These are phyloP conservation scores for Campaea margaritaria DNA, from an alignment of 2,888 invertebrate species.

Conservation along the genomic window DNA sequence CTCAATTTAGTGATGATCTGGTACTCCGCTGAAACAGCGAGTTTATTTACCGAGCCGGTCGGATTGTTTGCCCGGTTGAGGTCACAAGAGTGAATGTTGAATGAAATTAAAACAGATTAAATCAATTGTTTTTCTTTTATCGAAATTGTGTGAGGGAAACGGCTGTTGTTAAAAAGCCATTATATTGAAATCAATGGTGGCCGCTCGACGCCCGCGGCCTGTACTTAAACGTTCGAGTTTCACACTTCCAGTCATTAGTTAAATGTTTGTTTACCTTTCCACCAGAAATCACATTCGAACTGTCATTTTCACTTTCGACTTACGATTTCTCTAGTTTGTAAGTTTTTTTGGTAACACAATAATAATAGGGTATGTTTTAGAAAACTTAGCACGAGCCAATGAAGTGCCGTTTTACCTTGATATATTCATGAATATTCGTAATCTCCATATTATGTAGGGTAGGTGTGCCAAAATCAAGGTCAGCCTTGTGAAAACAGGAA, in stretches of 20 bases:
- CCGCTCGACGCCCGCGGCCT: constrained; percentile 7
- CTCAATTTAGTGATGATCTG: constrained; percentile 13
- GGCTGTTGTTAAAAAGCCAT: constrained; percentile 52
- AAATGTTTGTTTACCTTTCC: background rate
- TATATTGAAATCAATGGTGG: constrained; percentile 38
- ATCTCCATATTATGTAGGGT: constrained; percentile 3
- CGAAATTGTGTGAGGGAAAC: constrained; percentile 34
- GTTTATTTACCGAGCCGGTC: constrained; percentile 13
- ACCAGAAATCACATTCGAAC: background rate
- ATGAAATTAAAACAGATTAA: background rate
- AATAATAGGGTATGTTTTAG: too few species aligned
- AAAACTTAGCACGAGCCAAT: too few species aligned
- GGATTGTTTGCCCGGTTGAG: constrained; percentile 11
- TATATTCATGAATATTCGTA: background rate
- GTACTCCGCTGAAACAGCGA: too few species aligned
- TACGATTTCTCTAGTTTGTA: background rate
- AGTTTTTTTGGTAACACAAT: background rate
- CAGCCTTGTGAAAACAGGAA: constrained; percentile 18
- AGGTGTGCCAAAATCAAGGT: constrained; percentile 14
- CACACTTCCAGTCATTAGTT: constrained; percentile 8
- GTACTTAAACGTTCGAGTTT: constrained; percentile 16
- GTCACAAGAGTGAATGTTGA: constrained; percentile 11
- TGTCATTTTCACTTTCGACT: background rate
- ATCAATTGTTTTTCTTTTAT: constrained; percentile 18
- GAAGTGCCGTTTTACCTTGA: constrained; percentile 1